phyloP scores from a whole-genome alignment of 2,888 invertebrate genomes.

The Busseola fusca region DNA sequence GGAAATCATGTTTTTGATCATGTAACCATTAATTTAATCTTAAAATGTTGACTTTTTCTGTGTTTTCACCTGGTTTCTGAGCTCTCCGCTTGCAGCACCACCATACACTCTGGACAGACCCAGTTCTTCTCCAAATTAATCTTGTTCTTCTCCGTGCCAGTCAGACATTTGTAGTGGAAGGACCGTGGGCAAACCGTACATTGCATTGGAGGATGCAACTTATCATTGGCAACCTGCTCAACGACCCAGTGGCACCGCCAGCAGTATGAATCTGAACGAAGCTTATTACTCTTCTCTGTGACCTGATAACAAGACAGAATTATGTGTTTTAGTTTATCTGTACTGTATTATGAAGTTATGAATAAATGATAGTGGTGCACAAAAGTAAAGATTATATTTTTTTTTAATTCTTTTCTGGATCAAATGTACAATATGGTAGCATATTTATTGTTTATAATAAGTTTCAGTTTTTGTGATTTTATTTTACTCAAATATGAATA shows the following conservation, averaged over 20 bases:
- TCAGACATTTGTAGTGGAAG: conserved; percentile 94
- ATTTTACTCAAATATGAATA: background rate
- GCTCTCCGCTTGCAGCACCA: conserved; percentile 92
- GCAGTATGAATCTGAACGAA: conserved; percentile 93
- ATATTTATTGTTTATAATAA: background rate
- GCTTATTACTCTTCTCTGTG: conserved; percentile 68
- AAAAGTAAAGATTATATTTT: background rate
- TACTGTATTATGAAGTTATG: background rate
- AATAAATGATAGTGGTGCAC: background rate
- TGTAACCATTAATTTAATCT: background rate
- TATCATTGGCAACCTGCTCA: conserved; percentile 82
- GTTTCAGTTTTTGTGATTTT: background rate
- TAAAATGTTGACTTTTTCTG: background rate
- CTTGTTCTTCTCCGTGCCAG: conserved; percentile 84
- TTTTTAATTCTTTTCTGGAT: background rate
- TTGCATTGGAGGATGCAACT: conserved; percentile 80
- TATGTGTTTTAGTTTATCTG: conserved; percentile 1
- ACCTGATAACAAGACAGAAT: conserved; percentile 61
- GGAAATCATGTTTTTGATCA: background rate
- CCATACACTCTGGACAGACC: conserved; percentile 96
- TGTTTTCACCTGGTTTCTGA: conserved; percentile 90
- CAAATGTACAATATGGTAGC: background rate
- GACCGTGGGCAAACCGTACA: conserved; percentile 96
- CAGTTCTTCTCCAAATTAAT: conserved; percentile 85
- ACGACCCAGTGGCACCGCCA: conserved; percentile 96